These are phyloP conservation scores for Phylloscopus trochilus DNA, from an alignment of 2,113 vertebrate species.

Conservation along the genomic window DNA sequence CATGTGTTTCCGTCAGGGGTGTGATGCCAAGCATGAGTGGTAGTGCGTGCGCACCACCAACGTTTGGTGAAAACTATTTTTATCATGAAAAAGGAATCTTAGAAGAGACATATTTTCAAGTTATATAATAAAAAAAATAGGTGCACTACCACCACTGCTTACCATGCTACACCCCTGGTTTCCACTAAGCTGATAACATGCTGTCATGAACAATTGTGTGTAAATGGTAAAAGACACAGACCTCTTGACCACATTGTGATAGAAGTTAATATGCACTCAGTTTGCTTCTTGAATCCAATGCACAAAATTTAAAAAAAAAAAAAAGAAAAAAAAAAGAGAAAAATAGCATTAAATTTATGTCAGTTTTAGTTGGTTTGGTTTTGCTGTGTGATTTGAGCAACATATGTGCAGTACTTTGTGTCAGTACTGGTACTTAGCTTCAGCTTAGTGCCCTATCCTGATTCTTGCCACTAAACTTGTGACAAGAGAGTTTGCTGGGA, in stretches of 20 bases:
- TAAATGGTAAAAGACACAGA: conserved; percentile 91
- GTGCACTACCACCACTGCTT: conserved; percentile 85
- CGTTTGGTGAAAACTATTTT: conserved; percentile 97
- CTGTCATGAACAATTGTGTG: conserved; percentile 88
- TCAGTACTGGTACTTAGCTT: conserved; percentile 26
- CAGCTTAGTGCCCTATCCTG: not conserved
- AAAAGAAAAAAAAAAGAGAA: not conserved
- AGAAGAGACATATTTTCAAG: conserved; percentile 97
- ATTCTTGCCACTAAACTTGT: not conserved
- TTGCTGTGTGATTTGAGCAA: conserved; percentile 49
- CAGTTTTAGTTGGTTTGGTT: conserved; percentile 73
- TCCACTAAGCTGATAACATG: conserved; percentile 84
- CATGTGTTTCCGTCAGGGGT: conserved; percentile 77
- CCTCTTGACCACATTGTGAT: conserved; percentile 94
- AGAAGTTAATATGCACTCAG: conserved; percentile 91
- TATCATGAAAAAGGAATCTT: conserved; percentile 93
- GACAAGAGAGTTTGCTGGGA: not conserved
- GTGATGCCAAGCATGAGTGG: conserved; percentile 83
- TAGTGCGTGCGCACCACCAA: conserved; percentile 84
- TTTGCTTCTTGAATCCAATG: conserved; percentile 94
- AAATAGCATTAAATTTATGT: conserved; percentile 68
- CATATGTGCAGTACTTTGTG: not conserved
- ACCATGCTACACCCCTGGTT: conserved; percentile 83
- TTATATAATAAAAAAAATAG: conserved; percentile 80
- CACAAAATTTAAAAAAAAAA: conserved; percentile 84